These are phyloP conservation scores for Acromyrmex heyeri DNA, from an alignment of 1,140 invertebrate species.

Conservation along the genomic window DNA sequence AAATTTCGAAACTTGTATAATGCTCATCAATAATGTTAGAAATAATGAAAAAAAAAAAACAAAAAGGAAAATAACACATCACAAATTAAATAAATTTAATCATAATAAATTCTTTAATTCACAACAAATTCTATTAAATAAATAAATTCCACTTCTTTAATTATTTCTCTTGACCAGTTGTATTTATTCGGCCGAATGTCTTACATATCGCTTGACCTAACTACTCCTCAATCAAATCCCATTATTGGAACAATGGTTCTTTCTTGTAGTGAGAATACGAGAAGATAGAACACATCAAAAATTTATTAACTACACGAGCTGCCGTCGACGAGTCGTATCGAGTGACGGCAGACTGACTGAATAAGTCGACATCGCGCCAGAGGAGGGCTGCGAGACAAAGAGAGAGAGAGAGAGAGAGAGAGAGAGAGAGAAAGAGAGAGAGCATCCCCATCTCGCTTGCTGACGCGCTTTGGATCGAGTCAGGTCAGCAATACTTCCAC, in stretches of 20 bases:
- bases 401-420: constrained; percentile 7
- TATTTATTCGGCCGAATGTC: background rate
- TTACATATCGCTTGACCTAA: background rate
- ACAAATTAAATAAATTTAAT: background rate
- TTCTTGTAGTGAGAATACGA: background rate
- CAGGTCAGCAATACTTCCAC: constrained; percentile 19
- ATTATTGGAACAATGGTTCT: background rate
- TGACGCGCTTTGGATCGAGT: constrained; percentile 13
- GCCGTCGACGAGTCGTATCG: constrained; percentile 31
- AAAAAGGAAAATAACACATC: background rate
- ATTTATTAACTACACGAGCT: constrained; percentile 49
- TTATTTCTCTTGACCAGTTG: background rate
- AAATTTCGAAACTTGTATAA: background rate
- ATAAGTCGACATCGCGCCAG: constrained; percentile 43
- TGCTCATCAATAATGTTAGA: background rate
- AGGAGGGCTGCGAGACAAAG: background rate
- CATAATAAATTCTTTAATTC: background rate
- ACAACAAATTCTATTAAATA: background rate
- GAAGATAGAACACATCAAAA: background rate
- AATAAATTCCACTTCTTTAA: background rate
- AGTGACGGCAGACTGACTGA: constrained; percentile 55
- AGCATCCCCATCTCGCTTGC: background rate
- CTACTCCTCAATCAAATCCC: background rate
- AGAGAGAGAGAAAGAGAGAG: constrained; percentile 6
- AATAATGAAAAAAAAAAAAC: background rate